Evolutionary conservation across 2,113 vertebrate genomes (phyloP).

Genomic region (Neotragus moschatus): DNA sequence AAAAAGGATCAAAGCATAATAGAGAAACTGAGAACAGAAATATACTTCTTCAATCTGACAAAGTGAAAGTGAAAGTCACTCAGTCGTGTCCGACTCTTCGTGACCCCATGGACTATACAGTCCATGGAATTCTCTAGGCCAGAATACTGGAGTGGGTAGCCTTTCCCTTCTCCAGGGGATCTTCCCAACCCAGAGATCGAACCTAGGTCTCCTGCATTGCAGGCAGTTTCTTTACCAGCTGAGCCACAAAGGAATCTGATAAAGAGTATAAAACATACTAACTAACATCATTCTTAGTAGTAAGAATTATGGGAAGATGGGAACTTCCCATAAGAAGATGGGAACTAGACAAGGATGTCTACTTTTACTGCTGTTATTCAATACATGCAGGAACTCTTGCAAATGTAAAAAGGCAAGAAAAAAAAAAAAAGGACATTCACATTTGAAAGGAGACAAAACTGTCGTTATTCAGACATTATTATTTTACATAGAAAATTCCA

Average conservation of each 20-base stretch:
- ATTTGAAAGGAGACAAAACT: neutral
- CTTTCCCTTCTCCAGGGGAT: neutral
- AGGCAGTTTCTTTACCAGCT: neutral
- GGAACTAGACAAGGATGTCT: neutral
- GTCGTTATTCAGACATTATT: neutral
- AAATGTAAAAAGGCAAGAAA: neutral
- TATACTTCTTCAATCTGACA: neutral
- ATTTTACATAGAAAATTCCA: neutral
- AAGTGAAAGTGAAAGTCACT: neutral
- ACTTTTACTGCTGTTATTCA: neutral
- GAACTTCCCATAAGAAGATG: neutral
- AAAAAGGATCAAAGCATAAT: neutral
- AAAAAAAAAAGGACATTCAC: neutral
- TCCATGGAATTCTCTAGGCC: neutral
- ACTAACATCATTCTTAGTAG: neutral
- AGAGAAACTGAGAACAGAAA: neutral
- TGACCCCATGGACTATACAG: neutral
- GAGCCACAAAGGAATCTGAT: neutral
- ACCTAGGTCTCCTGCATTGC: neutral
- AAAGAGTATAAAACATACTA: neutral
- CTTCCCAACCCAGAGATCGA: neutral
- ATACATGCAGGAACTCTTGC: neutral
- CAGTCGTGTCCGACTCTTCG: fast-evolving
- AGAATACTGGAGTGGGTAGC: neutral
- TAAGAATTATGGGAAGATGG: neutral